Evolutionary conservation across 2,888 invertebrate species (phyloP).

Genomic region (Tipula unca): DNA sequence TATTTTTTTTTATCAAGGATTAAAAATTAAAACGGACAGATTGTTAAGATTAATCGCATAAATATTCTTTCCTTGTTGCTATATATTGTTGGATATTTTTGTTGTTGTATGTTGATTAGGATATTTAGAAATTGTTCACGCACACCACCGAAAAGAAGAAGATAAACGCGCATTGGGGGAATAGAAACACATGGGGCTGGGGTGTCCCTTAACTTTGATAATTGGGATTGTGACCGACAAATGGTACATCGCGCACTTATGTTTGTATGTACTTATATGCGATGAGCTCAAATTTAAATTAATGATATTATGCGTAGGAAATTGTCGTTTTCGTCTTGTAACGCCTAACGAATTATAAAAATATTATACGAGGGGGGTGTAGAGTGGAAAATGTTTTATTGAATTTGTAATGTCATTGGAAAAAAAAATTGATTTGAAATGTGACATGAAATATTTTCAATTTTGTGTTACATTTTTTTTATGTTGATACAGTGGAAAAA

Average conservation of each 20-base stretch:
- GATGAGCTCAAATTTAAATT: not conserved
- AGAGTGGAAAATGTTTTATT: not conserved
- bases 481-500: not conserved
- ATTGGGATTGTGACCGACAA: not conserved
- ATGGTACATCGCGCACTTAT: not conserved
- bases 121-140: not conserved
- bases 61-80: not conserved
- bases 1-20: not conserved
- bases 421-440: not conserved
- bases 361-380: not conserved
- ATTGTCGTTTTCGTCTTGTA: not conserved
- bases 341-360: not conserved
- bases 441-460: not conserved
- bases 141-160: not conserved
- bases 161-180: not conserved
- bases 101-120: not conserved
- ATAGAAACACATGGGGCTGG: too few relatives aligned
- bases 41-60: conserved; percentile 8
- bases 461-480: not conserved
- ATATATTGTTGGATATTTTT: not conserved
- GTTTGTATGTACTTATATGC: too few relatives aligned
- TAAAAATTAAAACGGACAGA: not conserved
- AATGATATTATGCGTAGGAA: not conserved
- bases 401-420: conserved; percentile 2
- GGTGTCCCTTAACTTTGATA: not conserved